Percentiles rank a stretch among this genome's conserved stretches.
Evolutionary conservation across 2,113 vertebrate species (phyloP).

Genomic region (Ginglymostoma cirratum): DNA sequence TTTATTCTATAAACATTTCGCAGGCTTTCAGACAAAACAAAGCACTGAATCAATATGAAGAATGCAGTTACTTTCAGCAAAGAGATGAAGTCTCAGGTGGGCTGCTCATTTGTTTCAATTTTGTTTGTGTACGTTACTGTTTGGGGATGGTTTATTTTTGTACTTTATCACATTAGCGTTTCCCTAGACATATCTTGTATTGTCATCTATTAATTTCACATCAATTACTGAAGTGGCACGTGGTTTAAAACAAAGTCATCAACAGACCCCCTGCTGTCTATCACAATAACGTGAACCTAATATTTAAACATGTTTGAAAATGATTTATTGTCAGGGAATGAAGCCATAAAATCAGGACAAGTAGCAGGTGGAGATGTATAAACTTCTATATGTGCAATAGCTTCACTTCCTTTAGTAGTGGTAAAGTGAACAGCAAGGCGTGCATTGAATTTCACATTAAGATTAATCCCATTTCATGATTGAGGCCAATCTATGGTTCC

Average conservation of each 20-base stretch:
- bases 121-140: slow-evolving; percentile 59
- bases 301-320: background rate
- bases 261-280: background rate
- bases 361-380: background rate
- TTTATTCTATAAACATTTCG: slow-evolving; percentile 51
- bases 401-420: background rate
- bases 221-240: background rate
- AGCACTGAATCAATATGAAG: slow-evolving; percentile 65
- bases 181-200: slow-evolving; percentile 46
- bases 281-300: background rate
- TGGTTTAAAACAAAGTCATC: slow-evolving; percentile 14
- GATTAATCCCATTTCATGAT: background rate
- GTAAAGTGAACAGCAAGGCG: background rate
- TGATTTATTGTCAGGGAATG: background rate
- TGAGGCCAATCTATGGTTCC: background rate
- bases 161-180: slow-evolving; percentile 43
- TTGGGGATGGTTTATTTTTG: slow-evolving; percentile 49
- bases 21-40: slow-evolving; percentile 59
- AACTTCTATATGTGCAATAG: background rate
- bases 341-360: background rate
- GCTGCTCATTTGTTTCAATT: slow-evolving; percentile 57
- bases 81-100: slow-evolving; percentile 55
- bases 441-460: background rate
- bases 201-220: slow-evolving; percentile 36
- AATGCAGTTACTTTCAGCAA: slow-evolving; percentile 56